Evolutionary conservation across 2,888 invertebrate species (phyloP).

Genomic region (Pteria penguin): DNA sequence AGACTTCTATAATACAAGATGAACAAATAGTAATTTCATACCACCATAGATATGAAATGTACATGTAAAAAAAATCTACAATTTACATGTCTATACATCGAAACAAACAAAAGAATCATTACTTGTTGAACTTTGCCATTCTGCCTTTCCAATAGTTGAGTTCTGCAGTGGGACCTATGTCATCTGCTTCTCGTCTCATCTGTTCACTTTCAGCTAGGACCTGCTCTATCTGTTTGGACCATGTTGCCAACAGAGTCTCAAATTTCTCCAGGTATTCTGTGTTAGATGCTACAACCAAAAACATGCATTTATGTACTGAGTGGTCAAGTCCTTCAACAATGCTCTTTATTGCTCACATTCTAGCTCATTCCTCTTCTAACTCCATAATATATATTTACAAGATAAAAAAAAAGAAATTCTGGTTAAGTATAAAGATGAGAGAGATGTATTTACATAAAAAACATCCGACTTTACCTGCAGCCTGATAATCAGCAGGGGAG

Average conservation of each 20-base stretch:
- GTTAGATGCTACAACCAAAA: constrained; percentile 72
- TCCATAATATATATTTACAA: no score
- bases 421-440: no score
- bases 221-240: constrained; percentile 81
- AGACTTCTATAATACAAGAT: no score
- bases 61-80: neutral
- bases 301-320: no score
- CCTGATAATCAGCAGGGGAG: constrained; percentile 77
- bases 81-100: neutral
- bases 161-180: constrained; percentile 84
- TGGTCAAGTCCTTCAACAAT: no score
- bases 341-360: no score
- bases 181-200: constrained; percentile 80
- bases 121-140: constrained; percentile 91
- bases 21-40: no score
- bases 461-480: constrained; percentile 63
- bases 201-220: constrained; percentile 80
- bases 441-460: neutral
- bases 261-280: constrained; percentile 78
- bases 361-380: no score
- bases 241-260: constrained; percentile 77
- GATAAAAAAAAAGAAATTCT: no score
- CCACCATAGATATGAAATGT: neutral
- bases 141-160: constrained; percentile 93
- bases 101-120: constrained; percentile 35